phyloP scores from a whole-genome alignment of 2,113 vertebrate genomes.

The Hiodon tergisus region DNA sequence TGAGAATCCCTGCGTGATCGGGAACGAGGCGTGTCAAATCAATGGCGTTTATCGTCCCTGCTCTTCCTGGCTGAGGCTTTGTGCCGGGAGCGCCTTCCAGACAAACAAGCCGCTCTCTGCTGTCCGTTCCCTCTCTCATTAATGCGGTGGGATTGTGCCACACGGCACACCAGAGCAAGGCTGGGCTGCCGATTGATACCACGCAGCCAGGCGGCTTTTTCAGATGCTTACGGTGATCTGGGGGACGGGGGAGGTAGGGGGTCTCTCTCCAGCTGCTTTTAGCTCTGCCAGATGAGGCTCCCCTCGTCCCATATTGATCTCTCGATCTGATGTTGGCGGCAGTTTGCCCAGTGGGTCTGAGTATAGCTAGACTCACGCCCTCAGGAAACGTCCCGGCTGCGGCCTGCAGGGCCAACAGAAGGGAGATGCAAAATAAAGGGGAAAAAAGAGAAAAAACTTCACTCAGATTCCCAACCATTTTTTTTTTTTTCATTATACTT shows the following conservation, averaged over 20 bases:
- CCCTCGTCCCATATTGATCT: conserved; percentile 9
- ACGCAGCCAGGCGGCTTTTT: background rate
- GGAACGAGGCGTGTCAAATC: conserved; percentile 86
- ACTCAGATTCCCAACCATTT: conserved; percentile 20
- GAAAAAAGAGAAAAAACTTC: conserved; percentile 29
- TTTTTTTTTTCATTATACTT: background rate
- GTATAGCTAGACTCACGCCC: conserved; percentile 55
- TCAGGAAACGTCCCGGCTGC: conserved; percentile 61
- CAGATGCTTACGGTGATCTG: no score
- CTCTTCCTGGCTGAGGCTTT: conserved; percentile 73
- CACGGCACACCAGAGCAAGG: conserved; percentile 54
- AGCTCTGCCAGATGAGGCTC: conserved; percentile 41
- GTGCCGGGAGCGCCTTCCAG: conserved; percentile 74
- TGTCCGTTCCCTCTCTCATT: background rate
- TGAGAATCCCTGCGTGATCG: conserved; percentile 81
- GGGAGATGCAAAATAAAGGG: conserved; percentile 31
- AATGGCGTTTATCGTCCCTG: conserved; percentile 78
- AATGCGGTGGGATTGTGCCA: conserved; percentile 30
- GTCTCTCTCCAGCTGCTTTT: background rate
- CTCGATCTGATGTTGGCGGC: conserved; percentile 46
- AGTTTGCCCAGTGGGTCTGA: conserved; percentile 56
- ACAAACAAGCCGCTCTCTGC: conserved; percentile 66
- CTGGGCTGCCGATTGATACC: conserved; percentile 32
- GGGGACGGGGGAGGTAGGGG: no score
- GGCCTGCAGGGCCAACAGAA: conserved; percentile 66